These are phyloP conservation scores for Dastarcus helophoroides DNA, from an alignment of 2,888 invertebrate genomes.

Conservation along the genomic window DNA sequence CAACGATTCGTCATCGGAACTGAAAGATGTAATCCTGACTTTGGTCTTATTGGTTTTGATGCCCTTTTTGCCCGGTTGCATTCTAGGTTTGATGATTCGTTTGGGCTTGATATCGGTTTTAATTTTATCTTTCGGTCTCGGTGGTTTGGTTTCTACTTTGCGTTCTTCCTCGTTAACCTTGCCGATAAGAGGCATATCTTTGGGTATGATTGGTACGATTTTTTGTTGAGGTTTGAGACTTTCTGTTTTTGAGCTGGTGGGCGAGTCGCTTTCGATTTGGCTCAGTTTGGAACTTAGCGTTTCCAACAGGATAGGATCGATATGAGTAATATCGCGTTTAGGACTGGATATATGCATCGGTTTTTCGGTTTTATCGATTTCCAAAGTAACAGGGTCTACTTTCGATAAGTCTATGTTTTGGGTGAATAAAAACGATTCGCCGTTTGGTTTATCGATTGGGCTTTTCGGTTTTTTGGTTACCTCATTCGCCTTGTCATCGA, in stretches of 20 bases:
- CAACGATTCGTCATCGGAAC: slow-evolving; percentile 64
- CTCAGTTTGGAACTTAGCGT: slow-evolving; percentile 60
- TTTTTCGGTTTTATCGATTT: slow-evolving; percentile 52
- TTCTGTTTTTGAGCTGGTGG: slow-evolving; percentile 62
- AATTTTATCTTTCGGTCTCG: slow-evolving; percentile 37
- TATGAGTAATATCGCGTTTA: slow-evolving; percentile 58
- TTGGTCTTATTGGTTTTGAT: slow-evolving; percentile 53
- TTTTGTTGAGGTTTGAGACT: slow-evolving; percentile 41
- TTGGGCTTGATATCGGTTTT: slow-evolving; percentile 54
- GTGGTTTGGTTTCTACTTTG: slow-evolving; percentile 36
- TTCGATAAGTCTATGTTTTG: slow-evolving; percentile 66
- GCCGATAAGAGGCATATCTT: slow-evolving; percentile 17
- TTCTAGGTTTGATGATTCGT: slow-evolving; percentile 49
- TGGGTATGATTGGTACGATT: slow-evolving; percentile 18
- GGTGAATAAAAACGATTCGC: slow-evolving; percentile 54
- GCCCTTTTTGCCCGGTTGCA: slow-evolving; percentile 47
- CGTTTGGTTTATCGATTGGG: slow-evolving; percentile 22
- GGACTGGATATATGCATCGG: slow-evolving; percentile 55
- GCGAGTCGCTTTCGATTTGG: slow-evolving; percentile 67
- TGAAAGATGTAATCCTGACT: slow-evolving; percentile 63
- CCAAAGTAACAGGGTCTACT: slow-evolving; percentile 59
- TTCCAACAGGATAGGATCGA: slow-evolving; percentile 54
- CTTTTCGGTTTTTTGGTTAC: slow-evolving; percentile 23
- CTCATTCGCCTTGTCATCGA: slow-evolving; percentile 28
- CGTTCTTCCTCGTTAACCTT: slow-evolving; percentile 20